These are phyloP conservation scores for Neodontobutis hainanensis DNA, from an alignment of 2,113 vertebrate genomes.

Conservation along the genomic window DNA sequence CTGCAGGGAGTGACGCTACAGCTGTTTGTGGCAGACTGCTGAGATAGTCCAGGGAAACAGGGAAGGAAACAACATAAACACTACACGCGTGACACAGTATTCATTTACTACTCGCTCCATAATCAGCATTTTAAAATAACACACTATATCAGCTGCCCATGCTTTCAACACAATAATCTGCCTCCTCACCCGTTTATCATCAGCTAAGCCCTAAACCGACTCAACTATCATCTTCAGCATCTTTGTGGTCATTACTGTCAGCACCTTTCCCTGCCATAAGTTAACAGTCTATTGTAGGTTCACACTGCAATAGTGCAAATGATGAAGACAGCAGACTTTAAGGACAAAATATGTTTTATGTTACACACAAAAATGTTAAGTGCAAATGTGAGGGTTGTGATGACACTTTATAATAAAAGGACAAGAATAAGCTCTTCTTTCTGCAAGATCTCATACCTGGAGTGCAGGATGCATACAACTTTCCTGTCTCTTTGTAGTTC, in stretches of 20 bases:
- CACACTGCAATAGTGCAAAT: constrained; percentile 5
- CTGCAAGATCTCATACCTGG: too few species aligned
- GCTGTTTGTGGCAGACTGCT: constrained; percentile 61
- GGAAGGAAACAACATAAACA: constrained; percentile 42
- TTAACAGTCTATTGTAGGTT: constrained; percentile 30
- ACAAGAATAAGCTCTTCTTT: too few species aligned
- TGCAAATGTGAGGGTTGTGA: neutral
- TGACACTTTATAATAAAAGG: too few species aligned
- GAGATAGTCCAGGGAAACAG: constrained; percentile 45
- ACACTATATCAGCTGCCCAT: constrained; percentile 42
- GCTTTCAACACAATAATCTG: constrained; percentile 52
- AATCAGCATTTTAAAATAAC: constrained; percentile 59
- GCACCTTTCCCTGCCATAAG: constrained; percentile 38
- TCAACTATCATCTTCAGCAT: constrained; percentile 51
- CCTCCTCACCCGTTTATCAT: constrained; percentile 52
- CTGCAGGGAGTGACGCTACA: constrained; percentile 46
- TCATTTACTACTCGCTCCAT: constrained; percentile 56
- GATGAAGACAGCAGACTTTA: constrained; percentile 6
- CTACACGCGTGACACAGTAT: constrained; percentile 43
- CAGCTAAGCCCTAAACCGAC: constrained; percentile 47
- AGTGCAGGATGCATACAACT: too few species aligned
- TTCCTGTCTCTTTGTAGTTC: too few species aligned
- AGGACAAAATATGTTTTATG: neutral
- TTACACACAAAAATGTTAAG: neutral
- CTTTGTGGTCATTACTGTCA: constrained; percentile 56